Base-by-base conservation (phyloP, 2,797 vertebrate species). In the Ispidina lecontei region DNA sequence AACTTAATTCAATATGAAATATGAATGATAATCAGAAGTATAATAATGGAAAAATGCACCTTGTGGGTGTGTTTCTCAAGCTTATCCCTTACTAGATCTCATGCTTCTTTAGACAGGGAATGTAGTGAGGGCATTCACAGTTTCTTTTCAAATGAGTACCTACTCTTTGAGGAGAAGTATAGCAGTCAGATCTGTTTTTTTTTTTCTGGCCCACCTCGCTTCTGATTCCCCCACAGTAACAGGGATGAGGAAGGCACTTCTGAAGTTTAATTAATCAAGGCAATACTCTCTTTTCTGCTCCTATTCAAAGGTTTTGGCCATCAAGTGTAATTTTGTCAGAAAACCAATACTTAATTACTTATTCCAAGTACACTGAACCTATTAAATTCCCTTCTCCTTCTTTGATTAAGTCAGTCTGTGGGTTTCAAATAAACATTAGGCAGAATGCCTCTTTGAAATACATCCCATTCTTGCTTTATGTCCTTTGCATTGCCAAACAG, bases 291-390 rank as follows among this genome's bases (percentile, higher is more conserved):
- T 75, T 86, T 78, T 90, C 70, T 86, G 47, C 52, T 93, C 33
- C 71, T 68, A 35, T 88, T 91, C 56, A 91, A 88, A 91, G 59
- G 19, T 75, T 84, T 88, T 82, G 37, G 37, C 64, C 49, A 35
- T 95, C 89, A 91, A 62, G 52, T 56, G 64, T 63, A 31, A 91
- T 88, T 80, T 93, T 96, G 95, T 96, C 94, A 96, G 91, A 96
- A 96, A 96, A 92, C 89, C 91, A 86, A 95, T 91, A 95, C 76
- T 86, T 95, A 95, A 92, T 95, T 95, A 94, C 85, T 67, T 84
- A 67, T 41, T 90, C 63, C 37, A 25, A 75, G 83, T 70, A 87
- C 83, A 86, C 68, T 35, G 60, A 93, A 81, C 29, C 70, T 56
- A 75, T 91, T 95, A 67, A 91, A 76, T 94, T 93, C 85, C 63